phyloP scores from a whole-genome alignment of 2,888 invertebrate species.

The Noctuana brunneofusca region DNA sequence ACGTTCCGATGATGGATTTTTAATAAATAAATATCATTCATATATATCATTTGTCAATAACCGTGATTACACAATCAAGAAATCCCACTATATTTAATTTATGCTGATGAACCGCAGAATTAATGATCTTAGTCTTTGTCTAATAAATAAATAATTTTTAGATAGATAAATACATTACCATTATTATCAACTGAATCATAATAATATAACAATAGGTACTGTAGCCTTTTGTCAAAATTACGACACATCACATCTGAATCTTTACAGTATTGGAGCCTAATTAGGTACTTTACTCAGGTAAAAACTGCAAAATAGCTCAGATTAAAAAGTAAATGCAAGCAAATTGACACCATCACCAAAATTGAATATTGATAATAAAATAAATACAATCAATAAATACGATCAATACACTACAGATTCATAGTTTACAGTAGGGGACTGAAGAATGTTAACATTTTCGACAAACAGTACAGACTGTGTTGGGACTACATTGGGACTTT shows the following conservation, averaged over 20 bases:
- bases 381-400: not conserved
- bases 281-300: not conserved
- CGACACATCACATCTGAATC: not conserved
- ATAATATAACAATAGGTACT: too few species aligned
- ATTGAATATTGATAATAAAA: slow-evolving; percentile 3
- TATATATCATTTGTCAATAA: too few species aligned
- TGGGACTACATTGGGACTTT: slow-evolving; percentile 55
- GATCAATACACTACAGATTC: slow-evolving; percentile 52
- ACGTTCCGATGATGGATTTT: too few species aligned
- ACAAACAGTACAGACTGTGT: slow-evolving; percentile 64
- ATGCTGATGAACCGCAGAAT: too few species aligned
- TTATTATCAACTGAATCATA: not conserved
- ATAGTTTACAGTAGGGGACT: slow-evolving; percentile 44
- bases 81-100: too few species aligned
- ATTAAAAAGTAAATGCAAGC: slow-evolving; percentile 18
- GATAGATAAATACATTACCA: not conserved
- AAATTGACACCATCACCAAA: slow-evolving; percentile 33
- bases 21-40: too few species aligned
- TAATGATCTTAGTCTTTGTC: too few species aligned
- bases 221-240: not conserved
- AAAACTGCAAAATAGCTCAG: not conserved
- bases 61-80: too few species aligned
- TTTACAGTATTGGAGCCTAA: not conserved
- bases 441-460: slow-evolving; percentile 57
- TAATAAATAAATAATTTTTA: not conserved